These are phyloP conservation scores for Pandemis heparana DNA, from an alignment of 2,888 invertebrate genomes.

Conservation along the genomic window DNA sequence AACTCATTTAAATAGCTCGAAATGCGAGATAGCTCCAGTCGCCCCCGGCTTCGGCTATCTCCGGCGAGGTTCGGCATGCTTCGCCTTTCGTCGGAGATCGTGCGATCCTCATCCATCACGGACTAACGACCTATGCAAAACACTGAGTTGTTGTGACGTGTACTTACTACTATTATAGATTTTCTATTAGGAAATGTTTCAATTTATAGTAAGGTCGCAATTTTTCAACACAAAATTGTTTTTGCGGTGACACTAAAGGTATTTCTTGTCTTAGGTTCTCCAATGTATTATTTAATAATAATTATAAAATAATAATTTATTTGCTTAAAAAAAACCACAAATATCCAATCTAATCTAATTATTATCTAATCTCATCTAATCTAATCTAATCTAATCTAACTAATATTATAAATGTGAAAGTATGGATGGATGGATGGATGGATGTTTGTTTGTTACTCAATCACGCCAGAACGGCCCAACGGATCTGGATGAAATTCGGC, in stretches of 20 bases:
- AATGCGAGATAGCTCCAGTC: constrained; percentile 59
- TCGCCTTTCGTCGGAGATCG: constrained; percentile 63
- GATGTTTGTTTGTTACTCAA: too few species aligned
- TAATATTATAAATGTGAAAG: too few species aligned
- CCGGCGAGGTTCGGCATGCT: constrained; percentile 53
- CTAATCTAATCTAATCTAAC: too few species aligned
- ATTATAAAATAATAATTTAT: too few species aligned
- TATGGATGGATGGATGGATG: too few species aligned
- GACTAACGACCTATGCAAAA: constrained; percentile 79
- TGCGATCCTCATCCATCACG: constrained; percentile 76
- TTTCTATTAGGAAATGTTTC: constrained; percentile 14
- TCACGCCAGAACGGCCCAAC: too few species aligned
- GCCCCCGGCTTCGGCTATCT: constrained; percentile 59
- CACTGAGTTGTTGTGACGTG: constrained; percentile 65
- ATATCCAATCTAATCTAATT: too few species aligned
- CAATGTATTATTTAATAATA: too few species aligned
- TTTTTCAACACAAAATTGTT: neutral
- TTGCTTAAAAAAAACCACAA: too few species aligned
- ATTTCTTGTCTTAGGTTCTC: too few species aligned
- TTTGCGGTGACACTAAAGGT: neutral
- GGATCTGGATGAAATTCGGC: too few species aligned
- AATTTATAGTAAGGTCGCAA: neutral
- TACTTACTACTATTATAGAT: constrained; percentile 30
- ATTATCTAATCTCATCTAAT: too few species aligned
- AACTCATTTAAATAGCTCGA: constrained; percentile 70